A percentile compares a stretch with the other conserved stretches of the same genome.
phyloP scores from a whole-genome alignment of 2,888 invertebrate species.

The Tanypteryx hageni region DNA sequence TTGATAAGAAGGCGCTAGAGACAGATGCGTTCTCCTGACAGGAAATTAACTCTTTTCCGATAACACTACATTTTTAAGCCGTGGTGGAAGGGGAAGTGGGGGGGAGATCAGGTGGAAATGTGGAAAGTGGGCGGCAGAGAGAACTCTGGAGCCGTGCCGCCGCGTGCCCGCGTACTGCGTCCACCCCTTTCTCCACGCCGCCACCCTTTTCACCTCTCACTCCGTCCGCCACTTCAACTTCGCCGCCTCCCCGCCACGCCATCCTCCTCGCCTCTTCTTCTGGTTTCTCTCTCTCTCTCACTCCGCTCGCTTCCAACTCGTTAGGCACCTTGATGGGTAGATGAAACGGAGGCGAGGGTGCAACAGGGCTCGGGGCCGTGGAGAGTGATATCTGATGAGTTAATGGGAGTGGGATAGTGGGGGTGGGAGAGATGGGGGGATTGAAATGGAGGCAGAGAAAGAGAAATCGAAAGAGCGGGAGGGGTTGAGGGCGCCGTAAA shows the following conservation, averaged over 20 bases:
- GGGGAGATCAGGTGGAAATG: not conserved
- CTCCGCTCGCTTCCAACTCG: slow-evolving; percentile 26
- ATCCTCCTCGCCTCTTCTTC: not conserved
- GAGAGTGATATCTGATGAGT: slow-evolving; percentile 13
- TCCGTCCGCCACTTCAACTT: not conserved
- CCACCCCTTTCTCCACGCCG: not conserved
- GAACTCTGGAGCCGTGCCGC: not conserved
- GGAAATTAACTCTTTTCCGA: slow-evolving; percentile 64
- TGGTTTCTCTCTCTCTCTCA: too few species aligned
- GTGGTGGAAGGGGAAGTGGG: not conserved
- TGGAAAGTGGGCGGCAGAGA: not conserved
- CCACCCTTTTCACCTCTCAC: not conserved
- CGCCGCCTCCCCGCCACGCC: not conserved
- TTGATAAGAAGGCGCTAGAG: slow-evolving; percentile 63
- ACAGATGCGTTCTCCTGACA: slow-evolving; percentile 63
- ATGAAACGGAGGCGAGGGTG: not conserved
- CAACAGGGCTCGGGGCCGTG: not conserved
- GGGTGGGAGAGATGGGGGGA: not conserved
- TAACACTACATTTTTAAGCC: slow-evolving; percentile 63
- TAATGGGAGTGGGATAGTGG: not conserved
- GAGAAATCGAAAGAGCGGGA: not conserved
- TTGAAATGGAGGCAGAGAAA: not conserved
- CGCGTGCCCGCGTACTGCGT: not conserved
- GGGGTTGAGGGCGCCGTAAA: not conserved
- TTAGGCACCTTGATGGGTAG: slow-evolving; percentile 44